Evolutionary conservation across 2,888 invertebrate species (phyloP), one percentile per base, ranked within the genome.

Genomic region (Sturmia bella): DNA sequence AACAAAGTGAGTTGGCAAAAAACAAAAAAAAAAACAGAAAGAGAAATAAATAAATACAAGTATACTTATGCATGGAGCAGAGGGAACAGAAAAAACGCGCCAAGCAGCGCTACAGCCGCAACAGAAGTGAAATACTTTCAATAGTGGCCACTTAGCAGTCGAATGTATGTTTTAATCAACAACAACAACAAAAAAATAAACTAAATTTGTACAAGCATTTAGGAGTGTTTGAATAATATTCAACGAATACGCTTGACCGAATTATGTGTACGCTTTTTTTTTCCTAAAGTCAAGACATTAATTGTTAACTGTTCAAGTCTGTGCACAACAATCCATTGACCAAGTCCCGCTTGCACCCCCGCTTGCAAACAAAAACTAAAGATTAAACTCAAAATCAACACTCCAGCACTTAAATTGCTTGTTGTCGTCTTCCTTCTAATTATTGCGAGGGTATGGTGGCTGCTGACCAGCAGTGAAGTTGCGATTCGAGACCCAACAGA

Each of bases 181-280:
- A 41, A 21, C 9, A 39, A 15, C 15, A 15, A 17, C 11, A 59
- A 59, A 21, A 39, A 4, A 17, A n/a, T n/a, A 59, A 59, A 32
- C 32, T n/a, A 32, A 6, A 32, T 32, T 5, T 5, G 32, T 7
- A 32, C 19, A 13, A 57, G 21, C 27, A 32, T 54, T 43, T 17
- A 32, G n/a, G 48, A 57, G 21, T 37, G 37, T 70, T 59, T 21
- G 6, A 19, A 32, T 32, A 32, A 9, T 32, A 7, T 32, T 6
- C 32, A 32, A 32, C 9, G 32, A 7, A 48, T 70, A 57, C 57
- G 57, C 19, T 70, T 57, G 37, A 48, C 45, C 70, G 57, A 59
- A 70, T 50, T 59, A 13, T 39, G 2, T 6, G 6, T 6, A 48
- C 43, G 19, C 39, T 24, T 59, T 43, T n/a, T 7, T 32, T 9